A percentile compares a stretch with the other conserved stretches of the same genome.
These are phyloP conservation scores for Nephila pilipes DNA, from an alignment of 1,140 invertebrate species.

Conservation along the genomic window DNA sequence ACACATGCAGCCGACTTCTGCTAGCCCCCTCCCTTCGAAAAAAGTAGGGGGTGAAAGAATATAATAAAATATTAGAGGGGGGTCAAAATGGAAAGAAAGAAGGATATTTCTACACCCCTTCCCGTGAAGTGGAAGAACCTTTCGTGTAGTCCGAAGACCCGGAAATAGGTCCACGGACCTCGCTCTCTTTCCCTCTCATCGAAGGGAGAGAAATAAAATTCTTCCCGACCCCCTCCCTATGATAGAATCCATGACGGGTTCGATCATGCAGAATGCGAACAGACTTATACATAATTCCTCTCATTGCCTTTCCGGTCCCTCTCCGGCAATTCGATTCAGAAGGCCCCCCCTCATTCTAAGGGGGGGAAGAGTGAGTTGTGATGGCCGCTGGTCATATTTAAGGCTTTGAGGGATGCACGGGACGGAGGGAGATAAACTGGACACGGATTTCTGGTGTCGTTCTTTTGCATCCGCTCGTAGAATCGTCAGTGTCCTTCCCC, in stretches of 20 bases:
- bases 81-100: not conserved
- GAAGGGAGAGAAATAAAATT: conserved; percentile 65
- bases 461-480: not conserved
- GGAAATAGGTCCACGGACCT: conserved; percentile 61
- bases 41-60: not conserved
- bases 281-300: conserved; percentile 75
- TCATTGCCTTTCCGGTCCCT: conserved; percentile 65
- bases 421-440: not conserved
- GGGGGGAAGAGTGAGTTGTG: not conserved
- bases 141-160: conserved; percentile 59
- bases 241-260: conserved; percentile 33
- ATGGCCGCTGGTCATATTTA: conserved; percentile 62
- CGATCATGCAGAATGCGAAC: conserved; percentile 73
- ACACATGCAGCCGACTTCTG: conserved; percentile 31
- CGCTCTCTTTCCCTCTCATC: not conserved
- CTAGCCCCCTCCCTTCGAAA: not conserved
- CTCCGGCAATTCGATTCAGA: conserved; percentile 15
- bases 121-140: conserved; percentile 59
- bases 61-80: conserved; percentile 13
- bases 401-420: not conserved
- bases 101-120: not conserved
- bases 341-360: not conserved
- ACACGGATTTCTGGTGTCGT: conserved; percentile 17
- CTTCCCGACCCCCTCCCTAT: not conserved
- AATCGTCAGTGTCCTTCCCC: not conserved